Evolutionary conservation across 2,797 vertebrate genomes (phyloP), one percentile per base, ranked within the genome.

Genomic region (Cyprinodon diabolis): DNA sequence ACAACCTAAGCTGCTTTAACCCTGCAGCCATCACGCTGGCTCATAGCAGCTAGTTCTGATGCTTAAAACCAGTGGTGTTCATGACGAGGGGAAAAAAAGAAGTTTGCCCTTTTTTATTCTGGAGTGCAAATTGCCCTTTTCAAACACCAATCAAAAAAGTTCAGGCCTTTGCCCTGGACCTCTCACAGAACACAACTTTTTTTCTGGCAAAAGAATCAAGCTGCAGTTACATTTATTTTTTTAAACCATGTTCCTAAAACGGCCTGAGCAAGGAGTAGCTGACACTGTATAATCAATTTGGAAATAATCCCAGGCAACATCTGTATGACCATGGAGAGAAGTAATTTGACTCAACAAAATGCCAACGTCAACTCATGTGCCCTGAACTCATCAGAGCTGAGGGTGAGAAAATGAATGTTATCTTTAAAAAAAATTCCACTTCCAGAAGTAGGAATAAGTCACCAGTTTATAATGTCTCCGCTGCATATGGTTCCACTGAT

Each of bases 81-180:
- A 76, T 56, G 69, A 83, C 30, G 3, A 30, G 76, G 40, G 14
- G 12, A 17, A 47, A 79, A 79, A 82, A 75, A 82, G 75, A 72
- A 75, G 76, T 71, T 83, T 90, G 81, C 78, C 87, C 87, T 88
- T 91, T 91, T 88, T 84, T 76, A 45, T 86, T 90, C 81, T 77
- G 83, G 85, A 87, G 78, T 87, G 84, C 84, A 90, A 90, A 90
- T 89, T 89, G 87, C 90, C 90, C 91, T 92, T 92, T 92, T 89
- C 91, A 91, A 86, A 75, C 74, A 60, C 89, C 84, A 90, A 86
- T 90, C 87, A 82, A 87, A 88, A 45, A 84, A 82, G 85, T 88
- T 85, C 71, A 74, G 60, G 78, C 76, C 80, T 65, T 57, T 71
- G 75, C 66, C 74, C 71, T 47, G 78, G 80, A 71, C 78, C 83